phyloP scores from a whole-genome alignment of 1,140 invertebrate genomes.

The Pseudomyrmex gracilis region DNA sequence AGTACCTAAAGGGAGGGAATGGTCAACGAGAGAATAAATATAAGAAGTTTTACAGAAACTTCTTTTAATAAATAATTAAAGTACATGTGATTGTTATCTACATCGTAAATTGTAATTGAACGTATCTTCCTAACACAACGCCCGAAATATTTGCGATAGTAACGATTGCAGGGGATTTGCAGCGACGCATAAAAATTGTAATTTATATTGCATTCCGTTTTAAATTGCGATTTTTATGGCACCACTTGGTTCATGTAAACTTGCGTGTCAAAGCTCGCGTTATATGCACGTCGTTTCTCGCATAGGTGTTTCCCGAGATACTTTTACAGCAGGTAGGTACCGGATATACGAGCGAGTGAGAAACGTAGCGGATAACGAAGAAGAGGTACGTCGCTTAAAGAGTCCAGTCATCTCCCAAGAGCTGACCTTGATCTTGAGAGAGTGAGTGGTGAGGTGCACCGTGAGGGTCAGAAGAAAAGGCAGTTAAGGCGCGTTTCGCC shows the following conservation, averaged over 20 bases:
- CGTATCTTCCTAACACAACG: no score
- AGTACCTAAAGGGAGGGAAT: neutral
- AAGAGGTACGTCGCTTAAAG: slow-evolving; percentile 81
- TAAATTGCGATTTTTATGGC: slow-evolving; percentile 18
- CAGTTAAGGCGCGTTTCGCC: slow-evolving; percentile 78
- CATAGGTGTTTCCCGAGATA: slow-evolving; percentile 41
- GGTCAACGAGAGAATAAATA: no score
- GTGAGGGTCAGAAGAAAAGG: slow-evolving; percentile 78
- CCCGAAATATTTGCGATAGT: neutral
- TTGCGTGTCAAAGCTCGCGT: slow-evolving; percentile 60
- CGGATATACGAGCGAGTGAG: slow-evolving; percentile 32
- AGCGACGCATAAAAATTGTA: neutral
- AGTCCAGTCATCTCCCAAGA: slow-evolving; percentile 83
- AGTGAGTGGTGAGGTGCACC: slow-evolving; percentile 78
- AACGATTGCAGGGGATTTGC: neutral
- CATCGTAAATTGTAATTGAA: no score
- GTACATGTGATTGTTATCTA: no score
- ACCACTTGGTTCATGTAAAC: slow-evolving; percentile 8
- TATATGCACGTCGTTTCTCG: slow-evolving; percentile 39
- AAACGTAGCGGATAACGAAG: slow-evolving; percentile 68
- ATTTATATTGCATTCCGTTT: slow-evolving; percentile 14
- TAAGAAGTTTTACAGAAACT: no score
- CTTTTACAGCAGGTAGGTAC: slow-evolving; percentile 1
- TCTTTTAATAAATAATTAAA: no score
- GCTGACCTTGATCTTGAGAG: slow-evolving; percentile 84